These are phyloP conservation scores for Lordiphosa fenestrarum DNA, from an alignment of 2,888 invertebrate species.

Conservation along the genomic window DNA sequence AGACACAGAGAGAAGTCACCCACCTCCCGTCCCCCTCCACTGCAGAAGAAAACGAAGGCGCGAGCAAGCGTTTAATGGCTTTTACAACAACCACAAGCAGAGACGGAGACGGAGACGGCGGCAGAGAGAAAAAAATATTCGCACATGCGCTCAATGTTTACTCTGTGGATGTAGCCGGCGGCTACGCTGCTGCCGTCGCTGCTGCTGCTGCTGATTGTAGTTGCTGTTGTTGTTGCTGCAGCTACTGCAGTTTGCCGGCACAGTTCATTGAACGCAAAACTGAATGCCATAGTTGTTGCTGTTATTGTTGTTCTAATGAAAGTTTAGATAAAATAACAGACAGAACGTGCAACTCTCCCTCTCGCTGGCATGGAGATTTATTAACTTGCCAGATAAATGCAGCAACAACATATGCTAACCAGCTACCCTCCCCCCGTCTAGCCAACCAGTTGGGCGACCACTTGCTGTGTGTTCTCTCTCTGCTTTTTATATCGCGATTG, in stretches of 20 bases:
- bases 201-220: conserved; percentile 22
- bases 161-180: conserved; percentile 1
- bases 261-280: conserved; percentile 64
- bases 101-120: conserved; percentile 14
- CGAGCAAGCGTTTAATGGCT: conserved; percentile 50
- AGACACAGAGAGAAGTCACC: conserved; percentile 6
- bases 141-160: conserved; percentile 53
- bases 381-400: conserved; percentile 13
- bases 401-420: conserved; percentile 17
- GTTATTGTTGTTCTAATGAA: conserved; percentile 58
- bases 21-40: neutral
- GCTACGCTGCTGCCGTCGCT: conserved; percentile 5
- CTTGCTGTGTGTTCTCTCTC: conserved; percentile 4
- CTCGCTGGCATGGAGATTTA: conserved; percentile 11
- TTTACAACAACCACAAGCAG: conserved; percentile 46
- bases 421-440: neutral
- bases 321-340: conserved; percentile 61
- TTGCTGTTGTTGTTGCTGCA: conserved; percentile 24
- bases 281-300: conserved; percentile 53
- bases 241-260: conserved; percentile 61
- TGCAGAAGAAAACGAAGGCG: conserved; percentile 22
- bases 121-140: conserved; percentile 17
- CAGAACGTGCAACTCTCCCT: conserved; percentile 24
- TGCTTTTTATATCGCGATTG: conserved; percentile 34
- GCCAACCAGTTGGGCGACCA: too few relatives aligned